Percentiles rank a stretch among this genome's conserved stretches.
Evolutionary conservation across 2,797 vertebrate genomes (phyloP).

Genomic region (Morus bassanus): DNA sequence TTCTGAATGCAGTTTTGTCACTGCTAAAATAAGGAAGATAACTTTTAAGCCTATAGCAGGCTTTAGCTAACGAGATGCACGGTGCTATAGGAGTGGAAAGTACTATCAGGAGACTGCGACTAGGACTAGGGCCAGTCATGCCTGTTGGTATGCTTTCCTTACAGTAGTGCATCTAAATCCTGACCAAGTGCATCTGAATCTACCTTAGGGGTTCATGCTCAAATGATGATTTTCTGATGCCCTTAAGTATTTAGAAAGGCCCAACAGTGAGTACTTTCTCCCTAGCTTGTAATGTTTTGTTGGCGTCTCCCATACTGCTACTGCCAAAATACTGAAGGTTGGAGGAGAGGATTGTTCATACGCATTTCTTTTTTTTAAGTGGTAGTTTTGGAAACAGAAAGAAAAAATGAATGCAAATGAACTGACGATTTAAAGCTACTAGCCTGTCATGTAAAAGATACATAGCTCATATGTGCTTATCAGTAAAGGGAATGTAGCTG

Average conservation of each 20-base stretch:
- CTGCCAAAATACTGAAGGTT: neutral
- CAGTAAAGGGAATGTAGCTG: neutral
- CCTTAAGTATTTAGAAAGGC: neutral
- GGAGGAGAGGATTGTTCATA: neutral
- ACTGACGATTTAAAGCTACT: neutral
- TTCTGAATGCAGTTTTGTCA: neutral
- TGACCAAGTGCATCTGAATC: neutral
- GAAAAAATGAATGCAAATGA: neutral
- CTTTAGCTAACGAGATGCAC: neutral
- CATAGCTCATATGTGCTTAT: neutral
- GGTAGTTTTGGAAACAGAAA: neutral
- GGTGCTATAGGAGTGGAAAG: neutral
- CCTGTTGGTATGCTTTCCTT: neutral
- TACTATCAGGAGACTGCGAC: fast-evolving
- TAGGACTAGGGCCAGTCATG: fast-evolving
- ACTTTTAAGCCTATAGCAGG: neutral
- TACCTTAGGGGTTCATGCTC: too few species aligned
- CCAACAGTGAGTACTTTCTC: neutral
- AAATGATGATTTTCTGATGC: neutral
- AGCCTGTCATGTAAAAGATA: neutral
- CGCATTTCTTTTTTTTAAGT: neutral
- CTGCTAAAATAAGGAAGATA: neutral
- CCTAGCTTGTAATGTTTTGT: neutral
- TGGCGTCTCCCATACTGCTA: neutral
- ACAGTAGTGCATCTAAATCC: neutral